Percentiles rank a stretch among this genome's conserved stretches.
phyloP scores from a whole-genome alignment of 2,797 vertebrate genomes.

The Melanogrammus aeglefinus region DNA sequence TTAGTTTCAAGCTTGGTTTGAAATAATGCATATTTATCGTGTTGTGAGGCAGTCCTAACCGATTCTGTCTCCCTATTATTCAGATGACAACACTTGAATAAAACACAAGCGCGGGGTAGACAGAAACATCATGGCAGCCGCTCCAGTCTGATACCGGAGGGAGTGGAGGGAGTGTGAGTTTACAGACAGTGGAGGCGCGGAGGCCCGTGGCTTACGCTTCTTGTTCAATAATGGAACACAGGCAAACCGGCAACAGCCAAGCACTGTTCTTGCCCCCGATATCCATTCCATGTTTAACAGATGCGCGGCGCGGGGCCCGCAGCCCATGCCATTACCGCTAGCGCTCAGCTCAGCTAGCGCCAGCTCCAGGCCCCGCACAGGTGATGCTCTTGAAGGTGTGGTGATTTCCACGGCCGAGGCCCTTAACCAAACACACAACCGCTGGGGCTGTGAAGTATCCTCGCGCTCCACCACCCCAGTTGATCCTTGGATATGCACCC shows the following conservation, averaged over 20 bases:
- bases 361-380: neutral
- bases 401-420: conserved; percentile 28
- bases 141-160: conserved; percentile 20
- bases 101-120: neutral
- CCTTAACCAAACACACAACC: neutral
- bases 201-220: conserved; percentile 6
- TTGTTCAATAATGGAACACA: conserved; percentile 45
- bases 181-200: neutral
- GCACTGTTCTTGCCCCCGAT: neutral
- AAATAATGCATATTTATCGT: too few species aligned
- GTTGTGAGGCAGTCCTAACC: too few species aligned
- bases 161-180: conserved; percentile 23
- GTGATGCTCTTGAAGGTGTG: conserved; percentile 13
- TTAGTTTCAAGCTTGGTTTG: too few species aligned
- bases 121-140: neutral
- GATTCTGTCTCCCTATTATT: too few species aligned
- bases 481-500: conserved; percentile 12
- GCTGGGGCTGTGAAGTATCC: neutral
- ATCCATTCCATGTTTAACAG: conserved; percentile 17
- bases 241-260: conserved; percentile 23
- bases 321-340: neutral
- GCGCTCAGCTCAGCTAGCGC: too few species aligned
- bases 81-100: neutral
- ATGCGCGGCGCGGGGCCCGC: conserved; percentile 19
- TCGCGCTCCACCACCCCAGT: conserved; percentile 5